phyloP scores from a whole-genome alignment of 1,140 invertebrate species.

The Nebria ingens region DNA sequence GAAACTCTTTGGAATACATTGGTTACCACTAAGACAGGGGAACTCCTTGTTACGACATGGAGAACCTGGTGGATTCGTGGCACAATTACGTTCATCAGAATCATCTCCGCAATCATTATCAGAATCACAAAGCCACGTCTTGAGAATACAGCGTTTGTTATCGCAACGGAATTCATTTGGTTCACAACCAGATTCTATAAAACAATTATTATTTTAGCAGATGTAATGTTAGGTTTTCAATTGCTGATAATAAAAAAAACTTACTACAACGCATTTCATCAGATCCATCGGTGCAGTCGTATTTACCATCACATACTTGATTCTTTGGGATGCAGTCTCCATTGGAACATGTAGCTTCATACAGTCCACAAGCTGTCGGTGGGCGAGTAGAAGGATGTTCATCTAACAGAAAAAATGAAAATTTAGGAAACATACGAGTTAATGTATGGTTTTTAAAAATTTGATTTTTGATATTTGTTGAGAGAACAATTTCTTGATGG shows the following conservation, averaged over 20 bases:
- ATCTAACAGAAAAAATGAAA: neutral
- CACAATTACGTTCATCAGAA: constrained; percentile 68
- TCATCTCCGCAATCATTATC: constrained; percentile 89
- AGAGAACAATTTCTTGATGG: too few relatives aligned
- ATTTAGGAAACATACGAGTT: neutral
- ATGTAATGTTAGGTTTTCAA: constrained; percentile 34
- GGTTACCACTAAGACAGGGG: constrained; percentile 60
- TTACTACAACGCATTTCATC: constrained; percentile 84
- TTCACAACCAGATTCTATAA: constrained; percentile 80
- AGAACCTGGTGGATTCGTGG: constrained; percentile 44
- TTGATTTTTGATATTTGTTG: too few relatives aligned
- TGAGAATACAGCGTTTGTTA: constrained; percentile 82
- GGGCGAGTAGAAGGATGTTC: constrained; percentile 31
- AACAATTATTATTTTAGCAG: too few relatives aligned
- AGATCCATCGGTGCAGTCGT: constrained; percentile 75
- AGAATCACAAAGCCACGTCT: constrained; percentile 82
- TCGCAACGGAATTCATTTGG: constrained; percentile 86
- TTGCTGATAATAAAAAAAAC: constrained; percentile 26
- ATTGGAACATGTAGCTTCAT: constrained; percentile 84
- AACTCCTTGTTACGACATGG: constrained; percentile 74
- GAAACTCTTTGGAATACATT: constrained; percentile 88
- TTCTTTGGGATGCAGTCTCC: constrained; percentile 79
- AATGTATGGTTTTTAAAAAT: too few relatives aligned
- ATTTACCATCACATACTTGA: constrained; percentile 69
- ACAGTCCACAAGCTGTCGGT: constrained; percentile 50